Evolutionary conservation across 2,888 invertebrate genomes (phyloP).

Genomic region (Nomada fucata): DNA sequence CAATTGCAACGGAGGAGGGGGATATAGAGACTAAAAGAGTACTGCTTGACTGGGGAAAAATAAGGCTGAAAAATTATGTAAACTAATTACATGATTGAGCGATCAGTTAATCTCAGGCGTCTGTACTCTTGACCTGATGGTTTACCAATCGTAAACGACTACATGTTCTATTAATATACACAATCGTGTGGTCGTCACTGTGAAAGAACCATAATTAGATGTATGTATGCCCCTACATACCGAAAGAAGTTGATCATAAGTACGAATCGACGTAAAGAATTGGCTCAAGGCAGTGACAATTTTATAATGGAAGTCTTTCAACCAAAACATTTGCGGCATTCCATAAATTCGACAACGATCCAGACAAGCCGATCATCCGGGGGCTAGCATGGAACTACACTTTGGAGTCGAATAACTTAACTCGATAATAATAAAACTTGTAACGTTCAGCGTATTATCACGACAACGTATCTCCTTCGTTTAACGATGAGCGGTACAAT

Average conservation of each 20-base stretch:
- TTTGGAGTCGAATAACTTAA: conserved; percentile 31
- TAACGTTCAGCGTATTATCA: conserved; percentile 22
- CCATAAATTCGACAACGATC: conserved; percentile 7
- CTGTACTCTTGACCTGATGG: conserved; percentile 22
- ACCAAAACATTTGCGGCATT: conserved; percentile 73
- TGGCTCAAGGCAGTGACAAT: not conserved
- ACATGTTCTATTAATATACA: not conserved
- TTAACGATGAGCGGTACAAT: conserved; percentile 54
- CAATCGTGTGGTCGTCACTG: conserved; percentile 23
- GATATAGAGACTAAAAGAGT: not conserved
- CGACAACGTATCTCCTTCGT: conserved; percentile 43
- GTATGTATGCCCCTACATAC: conserved; percentile 15
- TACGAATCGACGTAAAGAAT: conserved; percentile 6
- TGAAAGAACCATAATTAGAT: conserved; percentile 24
- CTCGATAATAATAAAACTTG: conserved; percentile 15
- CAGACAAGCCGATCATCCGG: conserved; percentile 14
- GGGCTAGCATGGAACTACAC: conserved; percentile 14
- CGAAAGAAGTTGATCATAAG: not conserved
- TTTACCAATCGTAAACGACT: conserved; percentile 25
- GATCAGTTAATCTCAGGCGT: conserved; percentile 47
- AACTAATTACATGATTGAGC: conserved; percentile 54
- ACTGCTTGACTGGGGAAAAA: not conserved
- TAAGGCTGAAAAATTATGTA: not conserved
- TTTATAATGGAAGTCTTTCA: conserved; percentile 77
- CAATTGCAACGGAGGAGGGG: not conserved